A percentile compares a stretch with the other conserved stretches of the same genome.
Conservation (phyloP, 2,888 invertebrate genomes). For the Troides aeacus region DNA sequence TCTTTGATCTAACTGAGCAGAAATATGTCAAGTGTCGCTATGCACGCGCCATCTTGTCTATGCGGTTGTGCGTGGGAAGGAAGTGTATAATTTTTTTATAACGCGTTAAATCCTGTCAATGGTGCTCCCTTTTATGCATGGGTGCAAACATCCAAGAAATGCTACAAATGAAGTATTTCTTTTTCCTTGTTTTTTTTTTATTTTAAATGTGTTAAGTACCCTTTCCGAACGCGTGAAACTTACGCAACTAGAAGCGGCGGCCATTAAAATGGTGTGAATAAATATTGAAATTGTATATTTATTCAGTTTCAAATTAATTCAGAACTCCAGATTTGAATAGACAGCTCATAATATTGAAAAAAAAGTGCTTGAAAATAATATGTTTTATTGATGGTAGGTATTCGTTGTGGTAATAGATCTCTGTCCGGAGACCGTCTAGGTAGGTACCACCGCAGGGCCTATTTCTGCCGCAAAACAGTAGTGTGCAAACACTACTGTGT, state of each 20-base stretch:
- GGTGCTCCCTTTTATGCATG: constrained; percentile 19
- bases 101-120: constrained; percentile 27
- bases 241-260: background rate
- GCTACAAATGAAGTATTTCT: constrained; percentile 7
- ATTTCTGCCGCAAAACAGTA: too few species aligned
- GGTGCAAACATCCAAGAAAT: constrained; percentile 18
- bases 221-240: constrained; percentile 4
- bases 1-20: constrained; percentile 58
- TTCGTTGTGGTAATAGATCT: too few species aligned
- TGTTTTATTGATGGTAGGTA: too few species aligned
- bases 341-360: background rate
- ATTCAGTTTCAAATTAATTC: background rate
- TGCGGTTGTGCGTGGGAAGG: constrained; percentile 35
- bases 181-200: constrained; percentile 11
- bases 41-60: constrained; percentile 43
- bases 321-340: background rate
- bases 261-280: constrained; percentile 9
- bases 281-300: background rate
- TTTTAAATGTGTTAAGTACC: constrained; percentile 22
- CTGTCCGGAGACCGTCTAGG: too few species aligned
- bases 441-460: too few species aligned
- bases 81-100: constrained; percentile 30
- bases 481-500: too few species aligned
- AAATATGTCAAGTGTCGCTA: constrained; percentile 56
- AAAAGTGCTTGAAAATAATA: too few species aligned